Evolutionary conservation across 1,140 invertebrate genomes (phyloP).

Genomic region (Sitophilus oryzae): DNA sequence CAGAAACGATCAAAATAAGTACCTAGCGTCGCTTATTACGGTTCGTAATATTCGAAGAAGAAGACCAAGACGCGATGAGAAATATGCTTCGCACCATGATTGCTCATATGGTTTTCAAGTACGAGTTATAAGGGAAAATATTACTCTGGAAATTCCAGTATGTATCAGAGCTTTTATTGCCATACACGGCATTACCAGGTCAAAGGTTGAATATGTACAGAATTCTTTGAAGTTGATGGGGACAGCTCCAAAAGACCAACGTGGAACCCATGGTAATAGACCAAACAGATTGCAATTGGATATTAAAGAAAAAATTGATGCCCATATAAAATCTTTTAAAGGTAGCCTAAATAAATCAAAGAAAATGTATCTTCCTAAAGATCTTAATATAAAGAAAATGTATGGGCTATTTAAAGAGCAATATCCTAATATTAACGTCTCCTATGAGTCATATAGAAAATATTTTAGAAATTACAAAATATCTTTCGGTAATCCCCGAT

Average conservation of each 20-base stretch:
- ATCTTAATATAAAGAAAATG: too few species aligned
- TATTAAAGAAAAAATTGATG: too few species aligned
- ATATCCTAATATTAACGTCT: too few species aligned
- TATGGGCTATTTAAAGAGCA: too few species aligned
- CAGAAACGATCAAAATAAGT: constrained; percentile 2
- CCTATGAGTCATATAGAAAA: too few species aligned
- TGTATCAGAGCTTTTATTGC: constrained; percentile 3
- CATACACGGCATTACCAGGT: constrained; percentile 1
- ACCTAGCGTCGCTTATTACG: neutral
- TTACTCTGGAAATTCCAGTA: neutral
- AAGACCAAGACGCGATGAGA: neutral
- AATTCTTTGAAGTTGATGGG: constrained; percentile 1
- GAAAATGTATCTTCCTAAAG: too few species aligned
- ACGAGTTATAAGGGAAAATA: neutral
- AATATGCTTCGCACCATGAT: constrained; percentile 1
- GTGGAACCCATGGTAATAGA: too few species aligned
- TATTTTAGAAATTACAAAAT: too few species aligned
- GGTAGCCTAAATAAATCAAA: too few species aligned
- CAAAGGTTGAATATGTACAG: constrained; percentile 1
- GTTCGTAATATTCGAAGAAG: neutral
- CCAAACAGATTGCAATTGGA: too few species aligned
- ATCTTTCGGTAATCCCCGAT: too few species aligned
- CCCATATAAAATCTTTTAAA: too few species aligned
- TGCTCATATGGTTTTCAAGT: constrained; percentile 4
- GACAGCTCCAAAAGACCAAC: neutral